Evolutionary conservation across 2,113 vertebrate genomes (phyloP).

Genomic region (Elephas maximus): DNA sequence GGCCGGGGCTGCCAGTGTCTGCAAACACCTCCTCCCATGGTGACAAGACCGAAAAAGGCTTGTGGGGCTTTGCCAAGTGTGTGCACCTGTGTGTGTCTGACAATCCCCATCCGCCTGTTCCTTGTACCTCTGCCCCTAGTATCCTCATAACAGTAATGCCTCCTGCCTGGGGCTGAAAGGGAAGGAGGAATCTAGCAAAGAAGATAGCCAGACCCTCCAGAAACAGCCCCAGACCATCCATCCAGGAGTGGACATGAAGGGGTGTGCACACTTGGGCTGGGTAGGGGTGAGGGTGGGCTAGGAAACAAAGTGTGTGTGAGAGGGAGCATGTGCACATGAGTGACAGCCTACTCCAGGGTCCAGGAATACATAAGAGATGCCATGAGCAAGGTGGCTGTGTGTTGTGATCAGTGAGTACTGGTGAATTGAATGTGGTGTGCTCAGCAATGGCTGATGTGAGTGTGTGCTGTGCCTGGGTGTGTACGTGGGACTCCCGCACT

Average conservation of each 20-base stretch:
- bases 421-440: neutral
- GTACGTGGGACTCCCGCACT: neutral
- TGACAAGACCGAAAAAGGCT: constrained; percentile 53
- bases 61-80: neutral
- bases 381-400: neutral
- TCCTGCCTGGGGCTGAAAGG: neutral
- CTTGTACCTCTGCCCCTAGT: neutral
- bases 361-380: neutral
- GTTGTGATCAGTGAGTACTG: neutral
- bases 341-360: neutral
- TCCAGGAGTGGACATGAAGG: neutral
- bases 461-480: constrained; percentile 50
- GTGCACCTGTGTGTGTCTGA: neutral
- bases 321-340: neutral
- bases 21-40: constrained; percentile 24
- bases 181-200: neutral
- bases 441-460: neutral
- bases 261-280: neutral
- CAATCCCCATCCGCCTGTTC: neutral
- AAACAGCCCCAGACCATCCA: neutral
- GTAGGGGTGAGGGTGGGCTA: constrained; percentile 2
- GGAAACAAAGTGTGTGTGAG: neutral
- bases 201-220: neutral
- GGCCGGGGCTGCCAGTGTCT: constrained; percentile 54
- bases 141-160: neutral